Evolutionary conservation across 2,797 vertebrate genomes (phyloP), one percentile per base, ranked within the genome.

Genomic region (Picus viridis): DNA sequence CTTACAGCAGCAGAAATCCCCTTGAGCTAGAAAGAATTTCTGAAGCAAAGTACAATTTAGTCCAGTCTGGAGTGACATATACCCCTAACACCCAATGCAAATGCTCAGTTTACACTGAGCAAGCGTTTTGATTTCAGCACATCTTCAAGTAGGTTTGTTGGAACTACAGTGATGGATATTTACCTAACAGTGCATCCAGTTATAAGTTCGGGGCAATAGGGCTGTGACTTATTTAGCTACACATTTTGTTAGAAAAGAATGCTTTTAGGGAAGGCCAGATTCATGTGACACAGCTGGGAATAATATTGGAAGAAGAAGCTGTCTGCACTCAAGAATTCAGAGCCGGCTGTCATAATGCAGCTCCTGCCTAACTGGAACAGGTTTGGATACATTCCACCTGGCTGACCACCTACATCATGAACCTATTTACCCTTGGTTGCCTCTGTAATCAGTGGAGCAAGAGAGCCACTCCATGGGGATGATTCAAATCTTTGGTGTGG

Each of bases 401-500:
- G 51, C 83, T 96, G 93, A 96, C 85, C 96, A 94, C 87, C 89
- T 94, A 88, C 92, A 70, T 53, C 61, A 87, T 5, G 80, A 94
- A 92, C 93, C 91, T 80, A 83, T 92, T 95, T 89, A 67, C 87
- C 89, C 73, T 26, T 0, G 4, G 24, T 3, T 75, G 67, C 80
- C 87, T 92, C 93, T 93, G 70, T 95, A 92, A 94, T 93, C 94
- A 93, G 85, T 8, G 70, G 83, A 81, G 84, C 2, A 0, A 87
- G 85, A 62, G 79, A 95, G 51, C 75, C 79, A 36, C 79, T 95
- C 62, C 72, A 78, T 1, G 69, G 72, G 86, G 80, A 51, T 93
- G 82, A 89, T 92, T 93, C 92, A 94, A 56, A 61, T 41, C 87
- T 91, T 95, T 95, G 96, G 93, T 91, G 95, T 96, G 96, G 95